Conservation (phyloP, 2,797 vertebrate species). For the Cirrhinus mrigala region DNA sequence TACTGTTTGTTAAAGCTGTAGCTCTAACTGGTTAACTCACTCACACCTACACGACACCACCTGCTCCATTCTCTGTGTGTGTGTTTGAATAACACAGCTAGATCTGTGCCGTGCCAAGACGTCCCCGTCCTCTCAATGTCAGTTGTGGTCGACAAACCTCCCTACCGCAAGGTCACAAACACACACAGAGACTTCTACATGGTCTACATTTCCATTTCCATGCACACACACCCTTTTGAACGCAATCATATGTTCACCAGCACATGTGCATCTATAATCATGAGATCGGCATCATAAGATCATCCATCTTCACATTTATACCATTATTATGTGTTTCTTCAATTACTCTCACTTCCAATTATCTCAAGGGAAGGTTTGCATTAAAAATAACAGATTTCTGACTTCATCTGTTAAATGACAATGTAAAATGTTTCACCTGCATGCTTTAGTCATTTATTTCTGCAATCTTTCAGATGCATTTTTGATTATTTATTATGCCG, state of each 20-base stretch:
- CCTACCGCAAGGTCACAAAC: neutral
- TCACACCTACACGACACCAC: slow-evolving; percentile 10
- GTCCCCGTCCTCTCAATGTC: neutral
- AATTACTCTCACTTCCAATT: too few species aligned
- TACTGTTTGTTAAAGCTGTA: slow-evolving; percentile 4
- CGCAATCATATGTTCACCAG: neutral
- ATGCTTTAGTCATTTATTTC: neutral
- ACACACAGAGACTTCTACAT: neutral
- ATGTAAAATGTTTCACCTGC: neutral
- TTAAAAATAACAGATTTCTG: too few species aligned
- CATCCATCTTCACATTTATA: too few species aligned
- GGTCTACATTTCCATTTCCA: neutral
- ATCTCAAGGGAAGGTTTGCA: too few species aligned
- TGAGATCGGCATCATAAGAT: too few species aligned
- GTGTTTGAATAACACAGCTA: neutral
- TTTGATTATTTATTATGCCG: neutral
- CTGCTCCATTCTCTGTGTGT: slow-evolving; percentile 11
- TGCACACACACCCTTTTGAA: neutral
- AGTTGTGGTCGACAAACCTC: neutral
- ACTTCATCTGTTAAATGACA: too few species aligned
- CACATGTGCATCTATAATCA: too few species aligned
- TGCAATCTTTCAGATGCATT: neutral
- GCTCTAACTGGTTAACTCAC: slow-evolving; percentile 1
- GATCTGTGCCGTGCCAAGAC: neutral
- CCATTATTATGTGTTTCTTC: too few species aligned